A percentile compares a stretch with the other conserved stretches of the same genome.
phyloP scores from a whole-genome alignment of 23 tunicate genomes.

The Phallusia fumigata region DNA sequence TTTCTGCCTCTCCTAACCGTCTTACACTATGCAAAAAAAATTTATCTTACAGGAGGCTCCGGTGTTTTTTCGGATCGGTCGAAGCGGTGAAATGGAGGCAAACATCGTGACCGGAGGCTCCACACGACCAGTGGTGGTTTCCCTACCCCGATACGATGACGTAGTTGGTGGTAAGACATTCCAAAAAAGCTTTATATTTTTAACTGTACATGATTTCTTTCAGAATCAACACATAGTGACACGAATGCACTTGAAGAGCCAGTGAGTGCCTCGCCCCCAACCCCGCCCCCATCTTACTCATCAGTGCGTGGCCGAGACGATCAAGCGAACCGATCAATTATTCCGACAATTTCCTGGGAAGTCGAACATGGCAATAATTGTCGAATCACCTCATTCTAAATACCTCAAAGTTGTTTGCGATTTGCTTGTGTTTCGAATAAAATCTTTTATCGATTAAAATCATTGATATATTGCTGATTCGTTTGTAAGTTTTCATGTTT shows the following conservation, averaged over 20 bases:
- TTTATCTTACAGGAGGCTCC: constrained; percentile 33
- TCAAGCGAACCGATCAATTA: not conserved
- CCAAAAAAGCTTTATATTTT: not conserved
- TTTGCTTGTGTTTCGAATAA: no score
- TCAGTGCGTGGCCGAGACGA: not conserved
- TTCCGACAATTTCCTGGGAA: not conserved
- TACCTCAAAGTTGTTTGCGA: no score
- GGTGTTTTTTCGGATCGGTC: constrained; percentile 7
- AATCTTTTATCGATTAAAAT: no score
- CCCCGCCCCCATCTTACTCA: constrained; percentile 11
- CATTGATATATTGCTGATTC: no score
- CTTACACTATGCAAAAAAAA: no score
- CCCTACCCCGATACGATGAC: constrained; percentile 19
- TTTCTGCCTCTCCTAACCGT: no score
- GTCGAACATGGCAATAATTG: not conserved
- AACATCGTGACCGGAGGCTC: not conserved
- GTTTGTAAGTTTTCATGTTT: no score
- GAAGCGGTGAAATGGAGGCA: constrained; percentile 12
- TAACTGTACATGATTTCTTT: not conserved
- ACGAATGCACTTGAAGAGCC: not conserved
- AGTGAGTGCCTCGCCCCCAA: not conserved
- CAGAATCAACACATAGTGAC: not conserved
- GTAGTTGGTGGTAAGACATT: not conserved
- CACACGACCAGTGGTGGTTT: constrained; percentile 18
- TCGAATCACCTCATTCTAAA: no score